Conservation (phyloP, 2,797 vertebrate species). For the Yasuhikotakia modesta region DNA sequence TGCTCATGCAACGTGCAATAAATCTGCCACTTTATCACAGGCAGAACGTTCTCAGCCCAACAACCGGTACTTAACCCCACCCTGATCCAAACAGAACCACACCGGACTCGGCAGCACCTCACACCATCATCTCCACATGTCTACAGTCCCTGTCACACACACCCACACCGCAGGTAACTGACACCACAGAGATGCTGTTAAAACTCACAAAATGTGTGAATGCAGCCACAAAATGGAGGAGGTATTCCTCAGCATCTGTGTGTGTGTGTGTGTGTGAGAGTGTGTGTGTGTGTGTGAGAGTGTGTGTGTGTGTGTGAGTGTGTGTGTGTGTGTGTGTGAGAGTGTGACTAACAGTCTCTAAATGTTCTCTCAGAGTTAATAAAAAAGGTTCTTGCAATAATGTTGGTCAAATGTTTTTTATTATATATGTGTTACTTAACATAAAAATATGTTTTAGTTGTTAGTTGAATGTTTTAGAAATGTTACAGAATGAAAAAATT, state of each 20-base stretch:
- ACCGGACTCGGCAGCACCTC: constrained; percentile 3
- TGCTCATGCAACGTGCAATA: constrained; percentile 10
- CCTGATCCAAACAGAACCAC: constrained; percentile 8
- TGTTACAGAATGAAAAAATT: no score
- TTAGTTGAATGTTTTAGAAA: no score
- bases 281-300: background rate
- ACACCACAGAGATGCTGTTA: constrained; percentile 1
- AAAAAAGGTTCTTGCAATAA: no score
- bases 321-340: constrained; percentile 7
- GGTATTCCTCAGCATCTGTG: background rate
- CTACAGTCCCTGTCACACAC: constrained; percentile 71
- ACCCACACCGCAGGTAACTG: constrained; percentile 62
- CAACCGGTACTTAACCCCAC: constrained; percentile 24
- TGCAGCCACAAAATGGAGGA: constrained; percentile 44
- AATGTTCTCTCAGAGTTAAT: no score
- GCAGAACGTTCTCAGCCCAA: background rate
- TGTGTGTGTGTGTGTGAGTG: background rate
- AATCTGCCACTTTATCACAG: constrained; percentile 12
- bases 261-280: constrained; percentile 5
- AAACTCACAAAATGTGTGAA: constrained; percentile 20
- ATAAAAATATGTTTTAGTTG: no score
- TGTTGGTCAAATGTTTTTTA: no score
- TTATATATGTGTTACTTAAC: no score
- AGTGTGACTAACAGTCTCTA: no score
- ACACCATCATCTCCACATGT: constrained; percentile 2